phyloP scores from a whole-genome alignment of 1,140 invertebrate genomes.

The Meloidogyne floridensis region DNA sequence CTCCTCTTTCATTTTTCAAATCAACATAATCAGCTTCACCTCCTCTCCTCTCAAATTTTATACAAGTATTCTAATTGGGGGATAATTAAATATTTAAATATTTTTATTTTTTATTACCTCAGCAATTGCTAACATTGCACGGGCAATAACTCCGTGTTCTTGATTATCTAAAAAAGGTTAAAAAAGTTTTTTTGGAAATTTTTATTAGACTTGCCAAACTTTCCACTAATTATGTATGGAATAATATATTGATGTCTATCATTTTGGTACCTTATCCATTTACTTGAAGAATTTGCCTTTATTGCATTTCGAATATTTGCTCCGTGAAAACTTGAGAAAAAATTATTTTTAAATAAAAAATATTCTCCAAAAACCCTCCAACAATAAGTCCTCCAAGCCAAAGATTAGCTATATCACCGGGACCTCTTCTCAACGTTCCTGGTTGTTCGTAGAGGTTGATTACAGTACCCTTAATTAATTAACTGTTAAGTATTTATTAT shows the following conservation, averaged over 20 bases:
- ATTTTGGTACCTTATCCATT: constrained; percentile 37
- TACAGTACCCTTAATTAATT: constrained; percentile 26
- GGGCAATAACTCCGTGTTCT: constrained; percentile 32
- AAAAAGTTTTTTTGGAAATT: neutral
- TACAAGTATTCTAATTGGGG: constrained; percentile 25
- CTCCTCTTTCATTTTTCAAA: constrained; percentile 35
- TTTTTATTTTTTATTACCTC: constrained; percentile 26
- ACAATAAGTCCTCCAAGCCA: constrained; percentile 23
- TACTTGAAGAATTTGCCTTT: constrained; percentile 28
- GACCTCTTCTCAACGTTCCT: constrained; percentile 23
- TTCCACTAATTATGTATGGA: constrained; percentile 39
- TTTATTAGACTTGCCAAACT: constrained; percentile 28
- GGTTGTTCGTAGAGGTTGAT: constrained; percentile 37
- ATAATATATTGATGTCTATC: constrained; percentile 35
- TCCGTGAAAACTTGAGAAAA: constrained; percentile 7
- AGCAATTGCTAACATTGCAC: constrained; percentile 37
- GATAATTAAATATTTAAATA: neutral
- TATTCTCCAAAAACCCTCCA: neutral
- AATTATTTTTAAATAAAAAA: neutral
- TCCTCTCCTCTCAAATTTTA: constrained; percentile 31
- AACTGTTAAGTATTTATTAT: neutral
- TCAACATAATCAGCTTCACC: constrained; percentile 44
- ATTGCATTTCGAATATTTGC: constrained; percentile 36
- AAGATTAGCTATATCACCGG: constrained; percentile 41
- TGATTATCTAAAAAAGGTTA: constrained; percentile 26